These are phyloP conservation scores for Minunthozetes semirufus DNA, from an alignment of 2,888 invertebrate genomes.

Conservation along the genomic window DNA sequence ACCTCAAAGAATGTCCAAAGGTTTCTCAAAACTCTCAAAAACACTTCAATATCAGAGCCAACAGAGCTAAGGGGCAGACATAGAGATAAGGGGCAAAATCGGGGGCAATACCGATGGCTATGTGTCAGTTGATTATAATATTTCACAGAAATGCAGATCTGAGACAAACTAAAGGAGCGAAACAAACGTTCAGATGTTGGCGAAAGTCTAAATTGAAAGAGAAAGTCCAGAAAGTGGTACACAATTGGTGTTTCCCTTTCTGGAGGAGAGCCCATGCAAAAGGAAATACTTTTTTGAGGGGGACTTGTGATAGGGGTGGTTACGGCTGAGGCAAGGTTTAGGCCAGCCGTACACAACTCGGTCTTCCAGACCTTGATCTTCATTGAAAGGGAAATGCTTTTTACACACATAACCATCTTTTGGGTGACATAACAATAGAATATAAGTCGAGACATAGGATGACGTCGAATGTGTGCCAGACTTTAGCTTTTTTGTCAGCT, in stretches of 20 bases:
- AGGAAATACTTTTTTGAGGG: constrained; percentile 33
- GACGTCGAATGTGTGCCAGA: constrained; percentile 33
- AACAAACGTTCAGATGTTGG: constrained; percentile 23
- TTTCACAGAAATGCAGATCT: constrained; percentile 16
- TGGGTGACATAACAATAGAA: constrained; percentile 32
- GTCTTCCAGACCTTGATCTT: constrained; percentile 33
- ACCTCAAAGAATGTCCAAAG: constrained; percentile 31
- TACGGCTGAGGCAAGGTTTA: constrained; percentile 19
- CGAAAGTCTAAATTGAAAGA: constrained; percentile 25
- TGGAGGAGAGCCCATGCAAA: constrained; percentile 7
- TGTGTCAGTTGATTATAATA: constrained; percentile 28
- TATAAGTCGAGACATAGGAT: constrained; percentile 27
- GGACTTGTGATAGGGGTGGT: constrained; percentile 30
- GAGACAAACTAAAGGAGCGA: constrained; percentile 8
- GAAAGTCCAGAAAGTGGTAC: constrained; percentile 30
- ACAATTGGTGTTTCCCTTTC: constrained; percentile 32
- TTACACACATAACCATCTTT: constrained; percentile 27
- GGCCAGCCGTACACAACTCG: constrained; percentile 20
- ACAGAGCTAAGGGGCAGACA: not conserved
- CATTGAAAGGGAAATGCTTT: constrained; percentile 32
- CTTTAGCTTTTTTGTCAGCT: constrained; percentile 18
- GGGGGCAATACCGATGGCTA: not conserved
- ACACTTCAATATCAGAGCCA: constrained; percentile 30
- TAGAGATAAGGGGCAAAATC: constrained; percentile 24
- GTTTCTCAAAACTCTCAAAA: constrained; percentile 4